Evolutionary conservation across 2,888 invertebrate genomes (phyloP).

Genomic region (Adela reaumurella): DNA sequence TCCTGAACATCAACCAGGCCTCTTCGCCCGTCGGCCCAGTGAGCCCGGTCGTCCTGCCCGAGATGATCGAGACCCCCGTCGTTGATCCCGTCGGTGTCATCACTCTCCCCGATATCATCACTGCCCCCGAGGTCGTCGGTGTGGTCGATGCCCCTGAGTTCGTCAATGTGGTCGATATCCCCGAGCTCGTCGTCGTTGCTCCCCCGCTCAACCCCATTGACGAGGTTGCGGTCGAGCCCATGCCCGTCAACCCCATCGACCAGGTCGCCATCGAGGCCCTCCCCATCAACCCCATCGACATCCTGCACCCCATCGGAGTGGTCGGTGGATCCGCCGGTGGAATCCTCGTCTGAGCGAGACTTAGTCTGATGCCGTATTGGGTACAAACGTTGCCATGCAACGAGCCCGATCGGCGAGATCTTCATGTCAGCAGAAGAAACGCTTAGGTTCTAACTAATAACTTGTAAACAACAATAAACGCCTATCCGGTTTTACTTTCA

Average conservation of each 20-base stretch:
- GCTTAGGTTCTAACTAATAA: no score
- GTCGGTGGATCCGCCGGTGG: slow-evolving; percentile 8
- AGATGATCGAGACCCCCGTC: slow-evolving; percentile 15
- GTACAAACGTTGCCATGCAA: no score
- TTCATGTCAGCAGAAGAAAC: no score
- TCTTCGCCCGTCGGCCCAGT: background rate
- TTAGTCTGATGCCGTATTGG: no score
- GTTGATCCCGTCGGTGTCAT: slow-evolving; percentile 3
- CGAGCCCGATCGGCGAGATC: no score
- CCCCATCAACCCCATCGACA: slow-evolving; percentile 13
- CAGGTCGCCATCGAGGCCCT: slow-evolving; percentile 13
- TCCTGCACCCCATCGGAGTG: slow-evolving; percentile 11
- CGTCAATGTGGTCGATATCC: slow-evolving; percentile 10
- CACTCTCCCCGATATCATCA: slow-evolving; percentile 1
- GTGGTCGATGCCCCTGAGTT: slow-evolving; percentile 6
- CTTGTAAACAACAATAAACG: no score
- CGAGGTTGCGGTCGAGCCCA: slow-evolving; percentile 13
- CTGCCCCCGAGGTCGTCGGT: background rate
- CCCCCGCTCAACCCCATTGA: slow-evolving; percentile 14
- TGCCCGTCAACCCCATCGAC: slow-evolving; percentile 15
- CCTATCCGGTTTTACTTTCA: no score
- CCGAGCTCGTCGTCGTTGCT: slow-evolving; percentile 9
- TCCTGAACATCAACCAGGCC: slow-evolving; percentile 12
- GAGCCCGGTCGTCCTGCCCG: slow-evolving; percentile 6
- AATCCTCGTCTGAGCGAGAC: background rate